These are phyloP conservation scores for Deroplatys truncata DNA, from an alignment of 2,888 invertebrate genomes.

Conservation along the genomic window DNA sequence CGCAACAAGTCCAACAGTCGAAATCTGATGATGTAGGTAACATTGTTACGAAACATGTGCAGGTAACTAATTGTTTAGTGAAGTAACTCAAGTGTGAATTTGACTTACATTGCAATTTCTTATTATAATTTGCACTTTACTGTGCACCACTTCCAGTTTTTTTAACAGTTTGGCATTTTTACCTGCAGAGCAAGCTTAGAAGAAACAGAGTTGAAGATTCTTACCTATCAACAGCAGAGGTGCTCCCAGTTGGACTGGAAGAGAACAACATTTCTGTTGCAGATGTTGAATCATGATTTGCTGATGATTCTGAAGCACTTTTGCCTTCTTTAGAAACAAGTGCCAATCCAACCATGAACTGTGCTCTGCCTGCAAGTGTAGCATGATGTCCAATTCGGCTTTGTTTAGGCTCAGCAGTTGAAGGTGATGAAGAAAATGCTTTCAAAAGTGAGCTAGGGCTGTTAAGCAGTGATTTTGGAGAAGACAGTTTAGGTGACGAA, in stretches of 20 bases:
- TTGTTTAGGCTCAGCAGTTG: neutral
- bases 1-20: too few relatives aligned
- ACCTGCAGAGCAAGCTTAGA: too few relatives aligned
- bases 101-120: too few relatives aligned
- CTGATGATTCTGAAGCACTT: neutral
- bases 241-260: neutral
- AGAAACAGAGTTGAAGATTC: too few relatives aligned
- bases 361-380: neutral
- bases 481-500: neutral
- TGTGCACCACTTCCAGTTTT: too few relatives aligned
- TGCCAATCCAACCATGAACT: neutral
- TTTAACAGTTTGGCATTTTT: too few relatives aligned
- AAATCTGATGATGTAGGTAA: too few relatives aligned
- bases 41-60: too few relatives aligned
- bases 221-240: neutral
- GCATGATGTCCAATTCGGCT: neutral
- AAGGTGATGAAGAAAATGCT: neutral
- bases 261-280: neutral
- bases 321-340: neutral
- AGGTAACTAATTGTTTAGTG: too few relatives aligned
- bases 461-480: neutral
- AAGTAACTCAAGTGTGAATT: too few relatives aligned
- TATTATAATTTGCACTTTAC: too few relatives aligned
- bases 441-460: neutral
- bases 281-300: neutral